These are phyloP conservation scores for Pangasianodon hypophthalmus DNA, from an alignment of 2,113 vertebrate species.

Conservation along the genomic window DNA sequence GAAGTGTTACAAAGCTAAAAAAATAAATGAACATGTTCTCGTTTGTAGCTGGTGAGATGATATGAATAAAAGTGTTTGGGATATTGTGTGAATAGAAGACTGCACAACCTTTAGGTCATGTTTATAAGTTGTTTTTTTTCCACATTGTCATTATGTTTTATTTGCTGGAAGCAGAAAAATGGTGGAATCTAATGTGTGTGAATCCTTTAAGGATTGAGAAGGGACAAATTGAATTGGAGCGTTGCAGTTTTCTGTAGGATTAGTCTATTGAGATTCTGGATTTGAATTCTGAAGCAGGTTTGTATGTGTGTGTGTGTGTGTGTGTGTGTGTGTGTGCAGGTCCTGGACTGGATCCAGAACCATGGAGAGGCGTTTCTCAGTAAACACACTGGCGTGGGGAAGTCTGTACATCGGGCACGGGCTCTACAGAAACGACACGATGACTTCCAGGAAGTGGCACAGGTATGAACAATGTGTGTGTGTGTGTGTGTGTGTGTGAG, in stretches of 20 bases:
- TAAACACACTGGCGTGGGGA: conserved; percentile 95
- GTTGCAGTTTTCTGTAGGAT: neutral
- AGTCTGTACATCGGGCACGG: conserved; percentile 90
- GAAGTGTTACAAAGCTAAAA: neutral
- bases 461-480: conserved; percentile 72
- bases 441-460: conserved; percentile 97
- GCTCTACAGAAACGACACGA: conserved; percentile 95
- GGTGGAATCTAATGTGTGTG: neutral
- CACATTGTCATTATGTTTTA: neutral
- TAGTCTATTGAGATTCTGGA: neutral
- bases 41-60: neutral
- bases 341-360: conserved; percentile 98
- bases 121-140: neutral
- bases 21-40: too few species aligned
- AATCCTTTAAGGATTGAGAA: neutral
- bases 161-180: neutral
- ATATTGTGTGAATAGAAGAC: neutral
- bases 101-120: neutral
- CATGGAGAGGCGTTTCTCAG: conserved; percentile 95
- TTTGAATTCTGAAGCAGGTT: neutral
- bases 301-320: conserved; percentile 20
- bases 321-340: conserved; percentile 69
- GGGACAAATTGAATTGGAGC: neutral
- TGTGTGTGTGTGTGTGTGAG: conserved; percentile 41
- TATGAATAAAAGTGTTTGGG: neutral